Evolutionary conservation across 2,113 vertebrate genomes (phyloP).

Genomic region (Pyrgilauda ruficollis): DNA sequence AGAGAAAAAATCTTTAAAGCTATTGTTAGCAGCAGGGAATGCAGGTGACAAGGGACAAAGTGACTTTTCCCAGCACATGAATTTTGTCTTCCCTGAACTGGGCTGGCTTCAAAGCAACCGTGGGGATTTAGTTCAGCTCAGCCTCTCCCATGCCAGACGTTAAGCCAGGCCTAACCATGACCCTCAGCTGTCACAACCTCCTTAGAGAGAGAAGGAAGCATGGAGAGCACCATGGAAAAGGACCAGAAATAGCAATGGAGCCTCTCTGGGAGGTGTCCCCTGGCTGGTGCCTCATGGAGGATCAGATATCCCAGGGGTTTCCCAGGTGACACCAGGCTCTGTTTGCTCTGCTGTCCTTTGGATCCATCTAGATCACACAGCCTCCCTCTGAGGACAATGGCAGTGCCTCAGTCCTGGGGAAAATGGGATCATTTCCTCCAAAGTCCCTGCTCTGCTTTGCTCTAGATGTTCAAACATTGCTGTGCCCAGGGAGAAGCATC

Average conservation of each 20-base stretch:
- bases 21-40: background rate
- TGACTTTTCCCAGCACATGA: background rate
- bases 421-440: background rate
- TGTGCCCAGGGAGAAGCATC: background rate
- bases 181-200: background rate
- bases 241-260: accelerated
- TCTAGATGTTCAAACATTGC: background rate
- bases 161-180: background rate
- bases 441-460: background rate
- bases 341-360: background rate
- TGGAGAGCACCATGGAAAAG: background rate
- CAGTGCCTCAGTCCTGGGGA: background rate
- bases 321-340: background rate
- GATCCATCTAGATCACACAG: background rate
- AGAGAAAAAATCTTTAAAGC: background rate
- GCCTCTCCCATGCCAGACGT: background rate
- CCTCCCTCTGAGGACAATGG: background rate
- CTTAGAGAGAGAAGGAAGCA: background rate
- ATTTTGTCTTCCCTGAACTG: background rate
- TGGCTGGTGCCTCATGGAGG: background rate
- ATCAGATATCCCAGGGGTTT: background rate
- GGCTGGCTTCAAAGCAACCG: background rate
- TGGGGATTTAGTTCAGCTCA: background rate
- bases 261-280: background rate
- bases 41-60: background rate